Percentiles rank a stretch among this genome's conserved stretches.
Conservation (phyloP, 2,113 vertebrate genomes). For the Entelurus aequoreus region DNA sequence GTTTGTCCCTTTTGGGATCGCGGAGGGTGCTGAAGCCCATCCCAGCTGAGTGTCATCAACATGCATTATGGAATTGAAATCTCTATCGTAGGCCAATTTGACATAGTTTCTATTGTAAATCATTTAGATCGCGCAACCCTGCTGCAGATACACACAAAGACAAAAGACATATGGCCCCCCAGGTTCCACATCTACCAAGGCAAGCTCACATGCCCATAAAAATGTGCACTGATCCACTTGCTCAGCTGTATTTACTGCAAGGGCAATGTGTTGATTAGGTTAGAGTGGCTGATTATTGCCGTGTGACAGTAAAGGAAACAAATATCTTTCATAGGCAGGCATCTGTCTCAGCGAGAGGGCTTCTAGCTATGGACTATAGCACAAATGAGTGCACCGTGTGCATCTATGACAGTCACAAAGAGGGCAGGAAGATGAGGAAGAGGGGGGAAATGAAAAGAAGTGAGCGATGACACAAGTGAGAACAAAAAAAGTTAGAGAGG, state of each 20-base stretch:
- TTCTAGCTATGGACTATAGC: constrained; percentile 60
- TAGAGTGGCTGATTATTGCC: constrained; percentile 73
- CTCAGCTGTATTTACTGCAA: constrained; percentile 74
- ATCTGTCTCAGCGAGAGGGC: constrained; percentile 62
- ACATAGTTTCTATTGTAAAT: too few relatives aligned
- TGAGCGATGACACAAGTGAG: constrained; percentile 43
- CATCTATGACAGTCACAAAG: constrained; percentile 54
- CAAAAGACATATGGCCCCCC: constrained; percentile 15
- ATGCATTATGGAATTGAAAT: too few relatives aligned
- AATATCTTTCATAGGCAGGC: constrained; percentile 68
- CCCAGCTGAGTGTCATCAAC: too few relatives aligned
- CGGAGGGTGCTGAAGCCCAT: too few relatives aligned
- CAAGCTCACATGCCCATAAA: constrained; percentile 38
- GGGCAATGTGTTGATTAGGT: constrained; percentile 74
- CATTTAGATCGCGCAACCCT: too few relatives aligned
- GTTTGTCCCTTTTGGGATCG: too few relatives aligned
- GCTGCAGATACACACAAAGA: constrained; percentile 5
- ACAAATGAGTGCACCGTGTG: constrained; percentile 53
- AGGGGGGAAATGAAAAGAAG: constrained; percentile 17
- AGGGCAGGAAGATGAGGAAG: constrained; percentile 37
- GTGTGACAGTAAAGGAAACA: constrained; percentile 73
- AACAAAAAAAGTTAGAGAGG: constrained; percentile 46
- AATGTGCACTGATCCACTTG: constrained; percentile 49
- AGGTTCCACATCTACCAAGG: constrained; percentile 10
- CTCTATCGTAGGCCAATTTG: too few relatives aligned